Evolutionary conservation across 2,113 vertebrate genomes (phyloP).

Genomic region (Ceyx melanurus): DNA sequence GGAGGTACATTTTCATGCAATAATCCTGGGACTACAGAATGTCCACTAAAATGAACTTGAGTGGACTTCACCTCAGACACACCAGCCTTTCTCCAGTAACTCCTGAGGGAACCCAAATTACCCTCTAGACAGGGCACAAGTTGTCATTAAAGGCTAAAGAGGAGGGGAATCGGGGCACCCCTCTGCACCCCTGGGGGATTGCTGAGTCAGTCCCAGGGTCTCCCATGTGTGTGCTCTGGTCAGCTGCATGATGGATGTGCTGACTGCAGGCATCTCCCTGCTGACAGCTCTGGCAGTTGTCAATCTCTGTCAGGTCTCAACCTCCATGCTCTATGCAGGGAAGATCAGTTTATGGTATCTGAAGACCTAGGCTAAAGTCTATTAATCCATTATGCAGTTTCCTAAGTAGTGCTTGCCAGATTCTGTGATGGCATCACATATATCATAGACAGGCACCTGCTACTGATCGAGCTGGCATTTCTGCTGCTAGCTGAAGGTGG

Average conservation of each 20-base stretch:
- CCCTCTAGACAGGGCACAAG: fast-evolving
- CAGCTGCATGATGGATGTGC: not conserved
- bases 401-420: not conserved
- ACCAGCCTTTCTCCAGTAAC: not conserved
- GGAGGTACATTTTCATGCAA: not conserved
- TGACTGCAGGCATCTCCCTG: not conserved
- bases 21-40: not conserved
- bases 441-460: not conserved
- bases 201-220: fast-evolving
- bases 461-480: not conserved
- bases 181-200: fast-evolving
- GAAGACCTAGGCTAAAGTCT: not conserved
- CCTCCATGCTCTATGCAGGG: not conserved
- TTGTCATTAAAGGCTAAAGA: not conserved
- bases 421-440: not conserved
- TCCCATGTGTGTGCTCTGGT: fast-evolving
- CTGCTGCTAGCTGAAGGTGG: not conserved
- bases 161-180: not conserved
- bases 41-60: not conserved
- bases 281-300: not conserved
- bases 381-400: not conserved
- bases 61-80: not conserved
- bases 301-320: not conserved
- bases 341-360: not conserved
- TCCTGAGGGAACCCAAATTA: not conserved